Evolutionary conservation across 2,888 invertebrate species (phyloP).

Genomic region (Chydorus sphaericus): DNA sequence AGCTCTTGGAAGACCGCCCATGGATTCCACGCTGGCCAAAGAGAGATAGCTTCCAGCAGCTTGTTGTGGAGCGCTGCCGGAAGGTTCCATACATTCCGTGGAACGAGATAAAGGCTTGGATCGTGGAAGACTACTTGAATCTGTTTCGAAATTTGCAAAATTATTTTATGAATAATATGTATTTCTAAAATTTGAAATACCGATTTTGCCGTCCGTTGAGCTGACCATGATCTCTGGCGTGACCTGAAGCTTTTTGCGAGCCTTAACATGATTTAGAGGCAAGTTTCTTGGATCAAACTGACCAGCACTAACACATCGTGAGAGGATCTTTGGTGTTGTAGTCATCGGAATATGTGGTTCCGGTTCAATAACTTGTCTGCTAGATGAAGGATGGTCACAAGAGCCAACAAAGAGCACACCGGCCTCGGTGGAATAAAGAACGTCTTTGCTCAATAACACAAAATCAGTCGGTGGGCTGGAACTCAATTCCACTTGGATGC

Average conservation of each 20-base stretch:
- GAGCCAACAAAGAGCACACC: background rate
- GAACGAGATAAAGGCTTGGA: slow-evolving; percentile 21
- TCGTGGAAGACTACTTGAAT: background rate
- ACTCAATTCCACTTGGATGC: background rate
- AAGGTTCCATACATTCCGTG: slow-evolving; percentile 18
- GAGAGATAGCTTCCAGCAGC: slow-evolving; percentile 2
- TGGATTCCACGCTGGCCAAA: background rate
- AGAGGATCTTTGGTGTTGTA: background rate
- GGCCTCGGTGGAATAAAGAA: background rate
- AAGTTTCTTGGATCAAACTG: background rate
- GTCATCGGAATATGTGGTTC: background rate
- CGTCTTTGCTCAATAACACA: background rate
- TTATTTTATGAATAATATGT: background rate
- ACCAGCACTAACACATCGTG: slow-evolving; percentile 9
- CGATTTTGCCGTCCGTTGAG: slow-evolving; percentile 8
- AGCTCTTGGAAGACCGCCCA: background rate
- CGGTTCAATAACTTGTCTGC: background rate
- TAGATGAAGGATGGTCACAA: background rate
- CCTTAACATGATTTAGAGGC: background rate
- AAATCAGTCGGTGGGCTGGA: background rate
- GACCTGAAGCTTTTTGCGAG: background rate
- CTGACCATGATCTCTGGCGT: slow-evolving; percentile 21
- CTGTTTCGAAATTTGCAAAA: slow-evolving; percentile 7
- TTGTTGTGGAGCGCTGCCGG: no score
- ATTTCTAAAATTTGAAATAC: no score